Conservation (phyloP, 2,113 vertebrate species). For the Eublepharis macularius region DNA sequence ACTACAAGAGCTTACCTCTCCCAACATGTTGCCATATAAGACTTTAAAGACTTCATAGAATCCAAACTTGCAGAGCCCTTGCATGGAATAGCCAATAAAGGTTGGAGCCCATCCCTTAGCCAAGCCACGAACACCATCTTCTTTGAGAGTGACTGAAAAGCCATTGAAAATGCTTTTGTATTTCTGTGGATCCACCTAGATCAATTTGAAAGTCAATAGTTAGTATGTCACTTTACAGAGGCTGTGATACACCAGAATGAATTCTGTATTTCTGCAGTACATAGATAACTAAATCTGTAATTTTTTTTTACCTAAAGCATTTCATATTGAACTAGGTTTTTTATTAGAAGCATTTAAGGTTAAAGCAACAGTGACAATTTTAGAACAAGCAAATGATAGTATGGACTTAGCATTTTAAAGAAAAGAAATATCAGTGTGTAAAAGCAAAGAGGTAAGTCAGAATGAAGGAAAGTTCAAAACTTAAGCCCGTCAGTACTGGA, state of each 20-base stretch:
- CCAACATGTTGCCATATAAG: slow-evolving; percentile 89
- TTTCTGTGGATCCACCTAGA: slow-evolving; percentile 92
- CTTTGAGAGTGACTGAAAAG: slow-evolving; percentile 88
- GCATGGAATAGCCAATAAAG: slow-evolving; percentile 97
- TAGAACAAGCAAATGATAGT: neutral
- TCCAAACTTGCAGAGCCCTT: slow-evolving; percentile 98
- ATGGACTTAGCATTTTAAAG: neutral
- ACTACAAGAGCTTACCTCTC: slow-evolving; percentile 84
- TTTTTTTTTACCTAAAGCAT: neutral
- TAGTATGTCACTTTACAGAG: neutral
- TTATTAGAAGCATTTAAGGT: neutral
- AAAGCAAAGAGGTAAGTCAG: neutral
- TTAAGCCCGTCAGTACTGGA: neutral
- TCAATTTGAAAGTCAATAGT: slow-evolving; percentile 2
- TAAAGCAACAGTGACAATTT: neutral
- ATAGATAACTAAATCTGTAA: neutral
- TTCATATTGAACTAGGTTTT: no score
- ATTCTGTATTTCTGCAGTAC: neutral
- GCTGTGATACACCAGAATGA: neutral
- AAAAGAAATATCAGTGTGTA: neutral
- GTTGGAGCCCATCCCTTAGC: slow-evolving; percentile 99
- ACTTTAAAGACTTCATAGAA: slow-evolving; percentile 99
- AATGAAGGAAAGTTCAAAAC: neutral
- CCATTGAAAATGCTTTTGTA: slow-evolving; percentile 96
- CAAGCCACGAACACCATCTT: slow-evolving; percentile 93